Evolutionary conservation across 2,113 vertebrate genomes (phyloP).

Genomic region (Neotragus moschatus): DNA sequence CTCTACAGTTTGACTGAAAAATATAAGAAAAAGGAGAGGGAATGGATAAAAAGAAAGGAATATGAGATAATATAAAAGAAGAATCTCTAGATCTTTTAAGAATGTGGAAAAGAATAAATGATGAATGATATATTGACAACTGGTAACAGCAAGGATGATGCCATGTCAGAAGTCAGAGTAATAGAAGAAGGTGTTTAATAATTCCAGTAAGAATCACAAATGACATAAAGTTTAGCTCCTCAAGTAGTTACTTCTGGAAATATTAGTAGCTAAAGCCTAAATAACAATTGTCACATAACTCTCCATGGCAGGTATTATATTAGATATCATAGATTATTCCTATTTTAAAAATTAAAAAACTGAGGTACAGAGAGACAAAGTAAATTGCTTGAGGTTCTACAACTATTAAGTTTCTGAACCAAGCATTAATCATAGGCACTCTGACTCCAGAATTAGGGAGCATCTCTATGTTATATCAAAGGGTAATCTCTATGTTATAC

Average conservation of each 20-base stretch:
- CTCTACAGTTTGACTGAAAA: too few species aligned
- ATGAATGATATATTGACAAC: background rate
- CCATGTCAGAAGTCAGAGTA: background rate
- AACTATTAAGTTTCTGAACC: background rate
- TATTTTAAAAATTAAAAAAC: background rate
- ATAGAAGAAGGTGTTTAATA: background rate
- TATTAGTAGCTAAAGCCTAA: background rate
- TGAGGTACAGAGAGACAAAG: background rate
- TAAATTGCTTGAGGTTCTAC: background rate
- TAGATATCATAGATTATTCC: background rate
- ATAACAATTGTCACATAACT: background rate
- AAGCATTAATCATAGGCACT: background rate
- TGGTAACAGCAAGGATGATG: background rate
- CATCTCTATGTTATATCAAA: background rate
- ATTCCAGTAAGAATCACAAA: background rate
- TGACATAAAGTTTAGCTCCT: background rate
- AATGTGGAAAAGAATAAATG: background rate
- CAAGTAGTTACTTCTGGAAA: background rate
- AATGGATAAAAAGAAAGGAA: background rate
- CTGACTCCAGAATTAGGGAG: background rate
- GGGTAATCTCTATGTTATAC: background rate
- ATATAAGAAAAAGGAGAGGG: background rate
- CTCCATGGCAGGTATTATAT: background rate
- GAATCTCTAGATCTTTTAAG: background rate
- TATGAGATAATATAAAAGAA: background rate